Evolutionary conservation across 1,140 invertebrate species (phyloP).

Genomic region (Drosophila prosaltans): DNA sequence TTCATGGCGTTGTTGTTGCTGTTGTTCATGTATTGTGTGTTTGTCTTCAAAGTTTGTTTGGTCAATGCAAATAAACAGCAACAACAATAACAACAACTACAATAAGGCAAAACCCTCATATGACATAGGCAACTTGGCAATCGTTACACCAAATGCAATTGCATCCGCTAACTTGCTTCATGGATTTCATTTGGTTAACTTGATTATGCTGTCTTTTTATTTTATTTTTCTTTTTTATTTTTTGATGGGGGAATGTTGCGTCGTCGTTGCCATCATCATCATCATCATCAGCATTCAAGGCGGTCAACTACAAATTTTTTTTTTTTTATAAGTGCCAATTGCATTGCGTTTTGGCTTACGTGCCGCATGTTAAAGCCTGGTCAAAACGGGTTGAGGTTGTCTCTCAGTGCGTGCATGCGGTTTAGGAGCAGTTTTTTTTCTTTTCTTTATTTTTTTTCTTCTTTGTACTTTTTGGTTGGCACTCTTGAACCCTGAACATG

Average conservation of each 20-base stretch:
- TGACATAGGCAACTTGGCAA: conserved; percentile 74
- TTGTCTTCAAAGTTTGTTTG: conserved; percentile 55
- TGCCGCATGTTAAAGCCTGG: conserved; percentile 24
- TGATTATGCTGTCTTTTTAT: conserved; percentile 72
- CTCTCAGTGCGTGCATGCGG: neutral
- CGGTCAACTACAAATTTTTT: conserved; percentile 66
- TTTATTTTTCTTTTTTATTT: conserved; percentile 23
- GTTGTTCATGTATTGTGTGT: conserved; percentile 16
- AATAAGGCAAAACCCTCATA: conserved; percentile 34
- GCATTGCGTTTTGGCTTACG: conserved; percentile 44
- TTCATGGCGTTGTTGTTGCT: conserved; percentile 32
- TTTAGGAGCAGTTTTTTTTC: no score
- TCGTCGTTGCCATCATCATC: conserved; percentile 40
- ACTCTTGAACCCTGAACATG: conserved; percentile 72
- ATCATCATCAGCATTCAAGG: conserved; percentile 79
- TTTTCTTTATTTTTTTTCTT: no score
- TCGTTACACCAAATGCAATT: conserved; percentile 43
- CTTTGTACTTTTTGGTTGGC: neutral
- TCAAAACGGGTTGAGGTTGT: conserved; percentile 50
- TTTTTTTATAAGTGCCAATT: conserved; percentile 68
- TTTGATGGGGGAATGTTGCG: conserved; percentile 58
- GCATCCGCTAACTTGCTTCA: conserved; percentile 60
- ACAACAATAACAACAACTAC: conserved; percentile 25
- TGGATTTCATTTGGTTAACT: conserved; percentile 40
- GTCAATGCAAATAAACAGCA: conserved; percentile 64